phyloP scores from a whole-genome alignment of 2,888 invertebrate genomes.

The Caenorhabditis sp. region DNA sequence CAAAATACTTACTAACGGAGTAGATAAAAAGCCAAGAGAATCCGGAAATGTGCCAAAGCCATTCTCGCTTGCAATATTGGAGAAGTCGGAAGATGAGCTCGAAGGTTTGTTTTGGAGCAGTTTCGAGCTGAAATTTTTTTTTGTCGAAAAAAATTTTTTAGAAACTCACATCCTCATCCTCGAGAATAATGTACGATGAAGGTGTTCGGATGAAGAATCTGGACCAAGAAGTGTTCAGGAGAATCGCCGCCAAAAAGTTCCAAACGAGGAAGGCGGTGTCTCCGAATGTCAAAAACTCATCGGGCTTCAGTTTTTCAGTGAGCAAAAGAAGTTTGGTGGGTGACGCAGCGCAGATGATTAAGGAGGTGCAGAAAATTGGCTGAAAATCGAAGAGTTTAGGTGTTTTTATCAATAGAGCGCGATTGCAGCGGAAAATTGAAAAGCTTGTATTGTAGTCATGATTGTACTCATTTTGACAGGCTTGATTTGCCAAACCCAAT shows the following conservation, averaged over 20 bases:
- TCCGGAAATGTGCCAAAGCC: constrained; percentile 82
- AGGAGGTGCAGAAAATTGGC: constrained; percentile 70
- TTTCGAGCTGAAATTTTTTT: constrained; percentile 59
- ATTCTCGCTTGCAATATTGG: constrained; percentile 82
- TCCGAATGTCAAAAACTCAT: constrained; percentile 69
- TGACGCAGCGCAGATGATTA: constrained; percentile 73
- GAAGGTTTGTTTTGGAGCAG: constrained; percentile 74
- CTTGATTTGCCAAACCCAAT: too few species aligned
- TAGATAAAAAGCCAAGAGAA: constrained; percentile 83
- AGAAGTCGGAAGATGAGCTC: constrained; percentile 80
- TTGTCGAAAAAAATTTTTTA: too few species aligned
- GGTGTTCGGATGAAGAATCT: constrained; percentile 71
- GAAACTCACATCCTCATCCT: constrained; percentile 64
- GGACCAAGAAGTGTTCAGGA: constrained; percentile 74
- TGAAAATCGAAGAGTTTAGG: too few species aligned
- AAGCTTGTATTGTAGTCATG: too few species aligned
- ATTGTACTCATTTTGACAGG: too few species aligned
- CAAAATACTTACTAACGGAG: constrained; percentile 76
- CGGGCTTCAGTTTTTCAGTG: constrained; percentile 72
- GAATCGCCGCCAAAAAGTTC: constrained; percentile 76
- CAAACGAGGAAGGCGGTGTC: constrained; percentile 77
- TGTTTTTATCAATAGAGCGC: background rate
- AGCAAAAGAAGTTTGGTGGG: constrained; percentile 76
- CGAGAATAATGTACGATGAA: constrained; percentile 70
- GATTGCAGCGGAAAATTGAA: background rate